phyloP scores from a whole-genome alignment of 2,888 invertebrate species.

The Thymelicus acteon region DNA sequence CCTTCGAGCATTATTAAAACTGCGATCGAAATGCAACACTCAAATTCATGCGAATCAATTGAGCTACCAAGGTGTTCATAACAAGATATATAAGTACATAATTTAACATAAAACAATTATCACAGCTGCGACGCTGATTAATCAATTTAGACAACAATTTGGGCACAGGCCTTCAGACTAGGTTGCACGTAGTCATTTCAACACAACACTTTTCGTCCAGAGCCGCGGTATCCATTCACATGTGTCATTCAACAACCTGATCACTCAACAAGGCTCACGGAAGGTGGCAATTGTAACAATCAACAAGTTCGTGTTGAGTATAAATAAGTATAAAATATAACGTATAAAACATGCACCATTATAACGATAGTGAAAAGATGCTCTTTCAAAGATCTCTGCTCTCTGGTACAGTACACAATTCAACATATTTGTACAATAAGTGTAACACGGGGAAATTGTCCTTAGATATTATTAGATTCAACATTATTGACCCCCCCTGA shows the following conservation, averaged over 20 bases:
- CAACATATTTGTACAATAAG: not conserved
- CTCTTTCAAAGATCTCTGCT: not conserved
- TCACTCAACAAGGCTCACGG: constrained; percentile 16
- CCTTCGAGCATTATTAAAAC: not conserved
- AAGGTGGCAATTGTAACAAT: constrained; percentile 23
- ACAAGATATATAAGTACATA: constrained; percentile 61
- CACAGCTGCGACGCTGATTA: constrained; percentile 60
- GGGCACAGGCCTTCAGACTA: constrained; percentile 67
- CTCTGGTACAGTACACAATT: not conserved
- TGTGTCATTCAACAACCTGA: constrained; percentile 14
- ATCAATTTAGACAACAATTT: constrained; percentile 58
- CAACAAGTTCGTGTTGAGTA: constrained; percentile 22
- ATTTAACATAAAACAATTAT: constrained; percentile 58
- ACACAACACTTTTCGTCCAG: constrained; percentile 6
- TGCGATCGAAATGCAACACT: not conserved
- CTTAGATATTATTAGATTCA: too few relatives aligned
- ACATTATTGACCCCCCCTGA: too few relatives aligned
- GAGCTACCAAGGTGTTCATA: constrained; percentile 47
- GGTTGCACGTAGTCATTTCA: constrained; percentile 47
- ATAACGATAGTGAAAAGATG: constrained; percentile 6
- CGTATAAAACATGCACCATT: constrained; percentile 39
- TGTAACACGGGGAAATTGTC: too few relatives aligned
- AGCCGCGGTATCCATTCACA: constrained; percentile 9
- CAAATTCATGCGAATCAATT: not conserved
- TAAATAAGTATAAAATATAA: constrained; percentile 30